phyloP scores from a whole-genome alignment of 2,888 invertebrate genomes.

The Eumerus sabulonum region DNA sequence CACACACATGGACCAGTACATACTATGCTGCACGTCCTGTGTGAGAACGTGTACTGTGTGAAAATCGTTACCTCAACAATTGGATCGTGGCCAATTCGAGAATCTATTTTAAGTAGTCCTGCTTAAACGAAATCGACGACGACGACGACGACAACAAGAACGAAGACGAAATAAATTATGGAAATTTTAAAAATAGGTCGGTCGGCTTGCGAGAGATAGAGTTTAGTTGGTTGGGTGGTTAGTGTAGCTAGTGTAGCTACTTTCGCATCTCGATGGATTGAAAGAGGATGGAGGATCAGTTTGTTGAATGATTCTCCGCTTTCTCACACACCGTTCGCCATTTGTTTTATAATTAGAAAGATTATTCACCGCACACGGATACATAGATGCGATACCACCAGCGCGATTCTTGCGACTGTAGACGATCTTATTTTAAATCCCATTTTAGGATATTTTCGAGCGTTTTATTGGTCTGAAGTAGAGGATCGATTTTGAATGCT shows the following conservation, averaged over 20 bases:
- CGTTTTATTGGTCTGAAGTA: conserved; percentile 39
- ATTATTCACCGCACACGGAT: conserved; percentile 60
- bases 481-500: conserved; percentile 25
- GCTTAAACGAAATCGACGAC: conserved; percentile 3
- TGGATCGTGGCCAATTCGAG: conserved; percentile 71
- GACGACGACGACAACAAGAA: conserved; percentile 21
- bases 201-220: conserved; percentile 36
- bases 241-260: conserved; percentile 2
- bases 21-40: too few relatives aligned
- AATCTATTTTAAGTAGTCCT: conserved; percentile 57
- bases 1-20: too few relatives aligned
- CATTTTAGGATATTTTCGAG: conserved; percentile 65
- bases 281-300: not conserved
- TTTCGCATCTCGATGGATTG: conserved; percentile 1
- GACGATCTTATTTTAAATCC: conserved; percentile 54
- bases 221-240: conserved; percentile 13
- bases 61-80: conserved; percentile 71
- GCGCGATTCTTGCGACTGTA: conserved; percentile 1
- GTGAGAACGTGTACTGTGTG: conserved; percentile 30
- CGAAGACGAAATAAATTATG: conserved; percentile 55
- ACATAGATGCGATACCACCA: conserved; percentile 14
- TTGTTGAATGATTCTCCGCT: conserved; percentile 48
- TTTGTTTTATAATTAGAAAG: conserved; percentile 62
- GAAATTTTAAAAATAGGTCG: conserved; percentile 69
- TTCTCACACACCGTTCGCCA: conserved; percentile 55